Conservation (phyloP, 2,797 vertebrate genomes). For the Scomberomorus guttatus region DNA sequence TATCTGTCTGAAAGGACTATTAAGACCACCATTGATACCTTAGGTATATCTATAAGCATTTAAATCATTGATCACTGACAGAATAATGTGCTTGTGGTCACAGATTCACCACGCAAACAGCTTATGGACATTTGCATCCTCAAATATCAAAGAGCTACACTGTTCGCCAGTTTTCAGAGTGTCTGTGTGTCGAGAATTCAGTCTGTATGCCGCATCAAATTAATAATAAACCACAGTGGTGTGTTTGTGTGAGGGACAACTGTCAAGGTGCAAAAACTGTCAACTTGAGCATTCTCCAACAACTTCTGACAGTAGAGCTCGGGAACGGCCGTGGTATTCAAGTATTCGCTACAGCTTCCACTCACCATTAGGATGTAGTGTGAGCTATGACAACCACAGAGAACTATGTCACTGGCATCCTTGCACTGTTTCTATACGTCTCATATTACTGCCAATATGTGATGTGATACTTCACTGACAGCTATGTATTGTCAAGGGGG, state of each 20-base stretch:
- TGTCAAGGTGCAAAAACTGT: conserved; percentile 28
- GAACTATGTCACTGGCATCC: conserved; percentile 14
- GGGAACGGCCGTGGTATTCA: neutral
- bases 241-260: neutral
- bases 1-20: conserved; percentile 54
- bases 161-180: conserved; percentile 17
- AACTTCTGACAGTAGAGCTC: conserved; percentile 20
- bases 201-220: conserved; percentile 18
- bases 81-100: conserved; percentile 3
- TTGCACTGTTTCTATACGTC: conserved; percentile 9
- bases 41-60: conserved; percentile 3
- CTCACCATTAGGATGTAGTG: neutral
- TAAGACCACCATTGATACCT: conserved; percentile 32
- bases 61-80: conserved; percentile 28
- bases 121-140: conserved; percentile 35
- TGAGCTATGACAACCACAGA: conserved; percentile 3
- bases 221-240: conserved; percentile 9
- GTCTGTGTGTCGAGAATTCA: conserved; percentile 7
- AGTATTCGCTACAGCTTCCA: conserved; percentile 14
- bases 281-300: neutral
- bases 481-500: neutral
- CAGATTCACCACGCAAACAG: conserved; percentile 8
- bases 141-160: conserved; percentile 37
- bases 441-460: conserved; percentile 20
- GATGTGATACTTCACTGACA: conserved; percentile 10